Conservation (phyloP, 2,888 invertebrate genomes). For the Drosophila siamana region DNA sequence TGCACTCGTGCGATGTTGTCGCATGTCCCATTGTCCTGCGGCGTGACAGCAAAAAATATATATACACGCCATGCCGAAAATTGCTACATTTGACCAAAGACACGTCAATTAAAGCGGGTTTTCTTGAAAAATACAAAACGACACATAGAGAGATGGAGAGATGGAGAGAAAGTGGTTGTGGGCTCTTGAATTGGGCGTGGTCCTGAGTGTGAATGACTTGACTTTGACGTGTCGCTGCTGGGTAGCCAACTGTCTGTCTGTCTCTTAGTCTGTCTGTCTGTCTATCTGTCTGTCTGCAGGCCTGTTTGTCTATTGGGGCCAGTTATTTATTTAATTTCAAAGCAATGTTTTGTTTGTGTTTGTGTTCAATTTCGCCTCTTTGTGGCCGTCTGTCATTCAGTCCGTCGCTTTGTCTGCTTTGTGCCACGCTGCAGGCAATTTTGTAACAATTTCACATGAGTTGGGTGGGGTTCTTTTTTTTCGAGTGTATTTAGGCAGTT, state of each 20-base stretch:
- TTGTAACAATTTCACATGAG: constrained; percentile 31
- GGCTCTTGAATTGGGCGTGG: no score
- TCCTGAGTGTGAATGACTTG: constrained; percentile 48
- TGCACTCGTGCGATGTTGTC: constrained; percentile 61
- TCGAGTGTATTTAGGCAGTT: constrained; percentile 27
- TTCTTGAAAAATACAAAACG: constrained; percentile 21
- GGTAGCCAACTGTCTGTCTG: constrained; percentile 2
- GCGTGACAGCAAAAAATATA: constrained; percentile 53
- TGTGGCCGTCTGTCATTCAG: constrained; percentile 2
- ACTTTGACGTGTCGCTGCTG: constrained; percentile 50
- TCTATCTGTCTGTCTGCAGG: not conserved
- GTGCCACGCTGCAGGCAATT: constrained; percentile 52
- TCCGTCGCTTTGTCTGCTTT: constrained; percentile 28
- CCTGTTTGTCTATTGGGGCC: constrained; percentile 12
- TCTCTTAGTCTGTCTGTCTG: not conserved
- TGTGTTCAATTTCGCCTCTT: constrained; percentile 41
- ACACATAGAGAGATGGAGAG: not conserved
- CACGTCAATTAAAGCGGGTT: constrained; percentile 72
- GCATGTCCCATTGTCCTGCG: constrained; percentile 57
- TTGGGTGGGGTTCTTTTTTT: constrained; percentile 7
- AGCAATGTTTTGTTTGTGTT: constrained; percentile 61
- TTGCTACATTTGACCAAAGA: constrained; percentile 71
- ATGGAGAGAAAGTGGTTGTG: not conserved
- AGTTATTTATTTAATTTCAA: constrained; percentile 73
- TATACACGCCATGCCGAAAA: constrained; percentile 38